Evolutionary conservation across 2,888 invertebrate species (phyloP), one percentile per base, ranked within the genome.

Genomic region (Sylvicola fuscatus): DNA sequence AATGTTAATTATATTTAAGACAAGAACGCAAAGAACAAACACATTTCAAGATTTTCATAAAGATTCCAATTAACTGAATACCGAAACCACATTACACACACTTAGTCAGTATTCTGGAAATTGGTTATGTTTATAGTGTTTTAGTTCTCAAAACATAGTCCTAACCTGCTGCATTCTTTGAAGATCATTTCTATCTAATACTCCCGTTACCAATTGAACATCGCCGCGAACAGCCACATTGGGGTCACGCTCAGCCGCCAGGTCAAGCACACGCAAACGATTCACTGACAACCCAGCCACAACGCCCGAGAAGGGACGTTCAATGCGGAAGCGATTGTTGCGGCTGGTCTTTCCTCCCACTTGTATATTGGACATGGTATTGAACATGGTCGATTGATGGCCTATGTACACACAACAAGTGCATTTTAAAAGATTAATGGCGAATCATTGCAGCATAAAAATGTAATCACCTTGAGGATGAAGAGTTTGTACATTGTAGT

Each of bases 231-330:
- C 69, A 1, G 72, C 70, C 1, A 80, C 74, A 36, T 79, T 68
- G 1, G 78, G 67, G 53, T 90, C 86, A 28, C 78, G 79, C 34
- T 82, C 78, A 0, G 84, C 80, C 0, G 84, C 82, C 52, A 83
- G 58, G 54, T 93, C 92, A 42, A 95, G 62, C 14, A 90, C 70
- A 33, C 84, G 62, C 38, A 80, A 67, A 5, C 86, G 82, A 52
- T 90, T 90, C 37, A 86, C 77, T 11, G 86, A 89, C 8, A 92
- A 62, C 1, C 93, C 95, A 3, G 90, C 80, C 38, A 92, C 69
- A 21, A 87, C 78, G 1, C 93, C 95, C 38, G 76, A 68, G 61
- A 89, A 92, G 2, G 86, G 73, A 29, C 82, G 66, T 47, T 78
- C 77, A 34, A 83, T 72, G 42, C 69, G 58, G 36, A 68, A 70